Base-by-base conservation (phyloP, 2,888 invertebrate genomes). In the Conomelus anceps region DNA sequence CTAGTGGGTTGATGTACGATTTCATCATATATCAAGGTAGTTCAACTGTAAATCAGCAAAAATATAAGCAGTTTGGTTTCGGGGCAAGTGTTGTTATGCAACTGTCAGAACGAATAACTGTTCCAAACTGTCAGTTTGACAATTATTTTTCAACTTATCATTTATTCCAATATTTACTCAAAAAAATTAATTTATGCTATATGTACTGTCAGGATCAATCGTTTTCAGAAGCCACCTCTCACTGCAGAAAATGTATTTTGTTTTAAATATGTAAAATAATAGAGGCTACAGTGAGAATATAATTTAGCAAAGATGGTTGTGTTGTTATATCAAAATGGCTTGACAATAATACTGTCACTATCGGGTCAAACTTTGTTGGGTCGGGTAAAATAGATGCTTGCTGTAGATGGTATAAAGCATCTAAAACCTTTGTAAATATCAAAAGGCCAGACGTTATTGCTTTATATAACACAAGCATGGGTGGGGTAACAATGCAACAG, bases 401-500 rank as follows among this genome's bases (percentile, higher is more conserved):
- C 34, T 20, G 63, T 22, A n/a, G 90, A 24, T 91, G 90, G 90
- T 88, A 88, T 24, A 91, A 89, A 87, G 86, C 20, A 86, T n/a
- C 63, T 17, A 89, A 90, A 85, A 13, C 22, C 11, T 90, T 88
- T 24, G 41, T 90, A 1, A 22, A 89, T 86, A 89, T 90, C 6
- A 17, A 23, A 23, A 22, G 90, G 23, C 90, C 91, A 13, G 90
- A 90, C 63, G 85, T 86, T 22, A 89, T 91, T 22, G 85, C 86
- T 23, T 22, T 86, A 4, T 91, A 91, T 87, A 91, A 91, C 24
- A 85, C 84, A 22, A 88, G 41, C 22, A 90, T 91, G 91, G 91
- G 90, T 84, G 91, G 90, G 20, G 90, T 90, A n/a, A n/a, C n/a
- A n/a, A n/a, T n/a, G n/a, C n/a, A n/a, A n/a, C n/a, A n/a, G n/a